Base-by-base conservation (phyloP, 2,888 invertebrate genomes). In the Drosophila neonasuta region DNA sequence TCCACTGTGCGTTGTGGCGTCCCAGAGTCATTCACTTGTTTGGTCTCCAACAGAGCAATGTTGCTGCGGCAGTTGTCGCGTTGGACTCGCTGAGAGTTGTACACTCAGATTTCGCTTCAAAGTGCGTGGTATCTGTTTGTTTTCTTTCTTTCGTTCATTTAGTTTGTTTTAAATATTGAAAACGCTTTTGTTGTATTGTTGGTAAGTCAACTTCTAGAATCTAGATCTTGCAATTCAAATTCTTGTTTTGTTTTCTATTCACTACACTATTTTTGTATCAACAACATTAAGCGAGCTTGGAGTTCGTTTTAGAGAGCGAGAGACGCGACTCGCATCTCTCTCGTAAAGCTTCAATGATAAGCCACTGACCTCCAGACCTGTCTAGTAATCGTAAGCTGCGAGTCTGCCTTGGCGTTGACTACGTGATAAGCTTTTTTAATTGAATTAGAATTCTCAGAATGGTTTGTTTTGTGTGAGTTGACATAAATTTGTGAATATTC, bases 21-120 rank as follows among this genome's bases (percentile, higher is more conserved):
- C 61, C 66, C 57, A 60, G 54, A 62, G 71, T 60, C 62, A 71
- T 60, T 67, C 72, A 74, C 74, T 74, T 62, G 67, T 68, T 67
- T 59, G 67, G 71, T 74, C 68, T 68, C 77, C 71, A 59, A 52
- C 71, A 32, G 67, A 68, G 68, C 71, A 46, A 61, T 65, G 70
- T 68, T 59, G 79, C 67, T 69, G 55, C 71, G 77, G 66, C 80
- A 81, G 81, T 81, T 81, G 82, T 78, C 78, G 82, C 73, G 64
- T 55, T 82, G 85, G 67, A 79, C 82, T 81, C 81, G 73, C 76
- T 49, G 69, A 51, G 85, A 74, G 82, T 81, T 77, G 82, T 68
- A 76, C 81, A 63, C 71, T 79, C 67, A 73, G 62, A 20, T 70
- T 82, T 79, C 54, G 61, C 56, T 68, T 63, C 66, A 24, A 60